Base-by-base conservation (phyloP, 2,888 invertebrate genomes). In the Callyntrura guangdongensis region DNA sequence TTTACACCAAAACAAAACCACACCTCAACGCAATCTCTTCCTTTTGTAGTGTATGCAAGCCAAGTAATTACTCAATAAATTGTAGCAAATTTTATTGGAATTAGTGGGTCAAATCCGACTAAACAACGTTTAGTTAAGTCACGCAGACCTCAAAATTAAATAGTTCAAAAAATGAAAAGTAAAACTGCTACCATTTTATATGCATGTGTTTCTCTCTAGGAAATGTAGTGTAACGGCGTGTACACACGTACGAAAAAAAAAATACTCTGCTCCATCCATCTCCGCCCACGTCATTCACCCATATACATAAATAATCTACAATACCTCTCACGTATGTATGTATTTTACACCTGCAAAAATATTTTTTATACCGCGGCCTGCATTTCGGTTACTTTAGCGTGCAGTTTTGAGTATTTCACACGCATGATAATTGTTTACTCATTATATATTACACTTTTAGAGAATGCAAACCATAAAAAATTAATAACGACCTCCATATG, bases 101-200 rank as follows among this genome's bases (percentile, higher is more conserved):
- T 17, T 72, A 72, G 72, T 72, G 45, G 72, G 72, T 72, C 72
- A 72, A 47, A 56, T 56, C 56, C n/a, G 27, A n/a, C 36, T 36
- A 36, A 27, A 79, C 79, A 59, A 56, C 45, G 56, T 27, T 56
- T 22, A 14, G n/a, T 56, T 1, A 53, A 56, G 17, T 27, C 27
- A 59, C 56, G 56, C 27, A 79, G 27, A 36, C 36, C 36, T 36
- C 27, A 69, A 69, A n/a, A 14, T 14, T 6, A 69, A 14, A 69
- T 17, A 64, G 22, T 14, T 69, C 59, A 36, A n/a, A 69, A n/a
- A 69, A 69, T 20, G 22, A 64, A 64, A 64, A 36, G 36, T 36
- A 36, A 36, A 36, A 36, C 36, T 36, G 36, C 36, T 6, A 59
- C 17, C n/a, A n/a, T n/a, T n/a, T n/a, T n/a, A 17, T 59, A 6